phyloP scores from a whole-genome alignment of 2,888 invertebrate genomes.

The Erynnis tages region DNA sequence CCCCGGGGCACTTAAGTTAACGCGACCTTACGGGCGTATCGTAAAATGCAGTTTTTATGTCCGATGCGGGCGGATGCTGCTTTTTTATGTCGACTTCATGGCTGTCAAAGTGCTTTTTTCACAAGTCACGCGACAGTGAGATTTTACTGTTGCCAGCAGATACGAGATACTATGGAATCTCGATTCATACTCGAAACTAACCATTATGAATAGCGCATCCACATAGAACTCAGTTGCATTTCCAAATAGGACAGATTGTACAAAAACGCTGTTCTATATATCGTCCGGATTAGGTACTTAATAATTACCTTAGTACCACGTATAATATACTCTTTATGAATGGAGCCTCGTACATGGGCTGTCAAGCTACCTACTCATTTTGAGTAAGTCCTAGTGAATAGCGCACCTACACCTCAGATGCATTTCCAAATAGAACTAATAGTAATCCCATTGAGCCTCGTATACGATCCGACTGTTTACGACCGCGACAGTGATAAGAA shows the following conservation, averaged over 20 bases:
- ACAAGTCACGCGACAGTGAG: conserved; percentile 50
- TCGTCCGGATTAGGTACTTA: too few relatives aligned
- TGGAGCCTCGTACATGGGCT: too few relatives aligned
- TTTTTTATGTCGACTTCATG: conserved; percentile 59
- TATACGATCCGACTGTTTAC: conserved; percentile 52
- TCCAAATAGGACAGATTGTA: too few relatives aligned
- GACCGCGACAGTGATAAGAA: conserved; percentile 69
- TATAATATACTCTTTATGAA: too few relatives aligned
- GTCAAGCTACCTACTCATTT: too few relatives aligned
- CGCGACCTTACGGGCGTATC: conserved; percentile 49
- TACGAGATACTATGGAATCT: conserved; percentile 25
- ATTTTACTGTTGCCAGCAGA: conserved; percentile 42
- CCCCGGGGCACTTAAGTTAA: conserved; percentile 38
- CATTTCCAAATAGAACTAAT: too few relatives aligned
- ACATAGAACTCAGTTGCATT: not conserved
- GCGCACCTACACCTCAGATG: too few relatives aligned
- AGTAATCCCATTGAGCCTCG: conserved; percentile 32
- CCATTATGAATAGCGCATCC: too few relatives aligned
- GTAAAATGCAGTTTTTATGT: conserved; percentile 65
- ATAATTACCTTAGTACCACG: too few relatives aligned
- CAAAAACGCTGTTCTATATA: too few relatives aligned
- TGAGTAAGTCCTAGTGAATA: too few relatives aligned
- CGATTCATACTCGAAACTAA: too few relatives aligned
- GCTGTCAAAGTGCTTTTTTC: conserved; percentile 53
- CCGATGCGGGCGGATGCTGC: conserved; percentile 46